Evolutionary conservation across 2,888 invertebrate species (phyloP).

Genomic region (Schizotus pectinicornis): DNA sequence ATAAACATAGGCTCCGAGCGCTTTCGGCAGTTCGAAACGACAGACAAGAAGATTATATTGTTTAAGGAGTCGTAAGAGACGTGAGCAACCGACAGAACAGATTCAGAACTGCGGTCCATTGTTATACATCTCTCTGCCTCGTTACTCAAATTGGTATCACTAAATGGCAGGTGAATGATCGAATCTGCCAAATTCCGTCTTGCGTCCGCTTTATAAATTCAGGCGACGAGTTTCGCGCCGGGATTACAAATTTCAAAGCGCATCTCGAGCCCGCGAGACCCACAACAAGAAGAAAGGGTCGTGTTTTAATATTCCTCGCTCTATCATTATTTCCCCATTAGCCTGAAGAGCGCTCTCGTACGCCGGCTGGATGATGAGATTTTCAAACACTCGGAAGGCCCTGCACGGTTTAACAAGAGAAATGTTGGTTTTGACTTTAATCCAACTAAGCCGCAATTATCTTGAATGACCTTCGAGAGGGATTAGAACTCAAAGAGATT

Average conservation of each 20-base stretch:
- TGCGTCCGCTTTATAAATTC: not conserved
- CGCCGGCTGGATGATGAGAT: too few species aligned
- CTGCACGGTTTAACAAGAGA: too few species aligned
- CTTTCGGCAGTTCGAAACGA: conserved; percentile 40
- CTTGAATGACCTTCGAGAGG: too few species aligned
- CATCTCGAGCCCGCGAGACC: not conserved
- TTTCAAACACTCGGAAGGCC: too few species aligned
- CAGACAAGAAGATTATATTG: conserved; percentile 45
- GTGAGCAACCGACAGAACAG: conserved; percentile 38
- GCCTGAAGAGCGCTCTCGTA: not conserved
- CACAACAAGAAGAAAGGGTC: not conserved
- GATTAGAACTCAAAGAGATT: too few species aligned
- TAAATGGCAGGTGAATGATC: conserved; percentile 32
- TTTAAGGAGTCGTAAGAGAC: conserved; percentile 39
- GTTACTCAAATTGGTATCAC: conserved; percentile 33
- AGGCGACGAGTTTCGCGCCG: conserved; percentile 1
- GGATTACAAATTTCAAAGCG: not conserved
- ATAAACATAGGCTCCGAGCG: conserved; percentile 41
- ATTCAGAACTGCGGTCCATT: conserved; percentile 32
- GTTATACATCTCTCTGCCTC: conserved; percentile 32
- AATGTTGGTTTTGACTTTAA: too few species aligned
- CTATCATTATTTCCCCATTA: conserved; percentile 4
- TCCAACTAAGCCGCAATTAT: too few species aligned
- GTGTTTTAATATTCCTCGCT: not conserved
- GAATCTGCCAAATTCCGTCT: conserved; percentile 6